These are phyloP conservation scores for Caenorhabditis brenneri DNA, from an alignment of 1,140 invertebrate genomes.

Conservation along the genomic window DNA sequence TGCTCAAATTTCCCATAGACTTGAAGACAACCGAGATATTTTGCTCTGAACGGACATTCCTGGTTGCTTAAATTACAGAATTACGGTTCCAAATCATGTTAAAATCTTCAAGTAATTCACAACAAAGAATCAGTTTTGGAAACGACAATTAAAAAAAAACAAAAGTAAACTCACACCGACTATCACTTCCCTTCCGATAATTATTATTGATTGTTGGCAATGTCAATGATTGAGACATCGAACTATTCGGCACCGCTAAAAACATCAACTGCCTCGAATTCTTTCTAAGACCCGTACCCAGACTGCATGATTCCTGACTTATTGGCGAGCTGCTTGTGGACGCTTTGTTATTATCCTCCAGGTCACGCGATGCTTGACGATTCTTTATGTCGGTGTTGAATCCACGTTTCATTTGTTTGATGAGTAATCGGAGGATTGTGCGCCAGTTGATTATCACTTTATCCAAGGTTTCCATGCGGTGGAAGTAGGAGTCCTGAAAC, in stretches of 20 bases:
- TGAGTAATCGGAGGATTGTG: constrained; percentile 17
- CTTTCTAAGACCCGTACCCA: constrained; percentile 29
- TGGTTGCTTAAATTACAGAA: no score
- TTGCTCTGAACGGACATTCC: no score
- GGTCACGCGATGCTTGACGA: constrained; percentile 41
- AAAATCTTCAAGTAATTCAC: no score
- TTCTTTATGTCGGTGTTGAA: constrained; percentile 45
- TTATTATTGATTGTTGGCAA: constrained; percentile 31
- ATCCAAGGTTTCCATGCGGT: constrained; percentile 10
- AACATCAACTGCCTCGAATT: constrained; percentile 35
- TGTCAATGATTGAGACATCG: constrained; percentile 21
- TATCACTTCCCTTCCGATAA: constrained; percentile 27
- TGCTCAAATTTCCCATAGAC: no score
- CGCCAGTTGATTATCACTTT: constrained; percentile 49
- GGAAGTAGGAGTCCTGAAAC: constrained; percentile 43
- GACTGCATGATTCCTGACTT: constrained; percentile 18
- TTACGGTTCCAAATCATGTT: no score
- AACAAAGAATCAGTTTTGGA: no score
- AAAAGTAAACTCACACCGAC: neutral
- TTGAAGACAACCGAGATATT: no score
- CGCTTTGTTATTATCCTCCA: constrained; percentile 5
- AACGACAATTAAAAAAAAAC: neutral
- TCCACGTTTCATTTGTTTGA: constrained; percentile 48
- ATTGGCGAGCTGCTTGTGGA: neutral
- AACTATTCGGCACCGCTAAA: neutral